Conservation (phyloP, 2,113 vertebrate species). For the Caloenas nicobarica region DNA sequence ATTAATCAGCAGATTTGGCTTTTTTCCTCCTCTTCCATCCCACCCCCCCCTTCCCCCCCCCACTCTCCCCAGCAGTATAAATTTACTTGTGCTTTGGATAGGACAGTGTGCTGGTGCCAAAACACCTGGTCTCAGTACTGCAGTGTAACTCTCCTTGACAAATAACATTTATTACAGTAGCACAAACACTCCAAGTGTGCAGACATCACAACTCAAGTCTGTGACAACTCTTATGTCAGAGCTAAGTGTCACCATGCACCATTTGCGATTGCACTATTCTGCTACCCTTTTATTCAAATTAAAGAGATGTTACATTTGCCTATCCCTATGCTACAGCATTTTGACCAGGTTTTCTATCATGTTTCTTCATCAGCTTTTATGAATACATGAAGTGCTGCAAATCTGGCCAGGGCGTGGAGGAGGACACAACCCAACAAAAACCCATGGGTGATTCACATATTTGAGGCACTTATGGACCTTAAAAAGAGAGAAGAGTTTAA, state of each 20-base stretch:
- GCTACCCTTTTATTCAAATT: background rate
- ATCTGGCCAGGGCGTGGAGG: background rate
- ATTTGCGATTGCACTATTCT: background rate
- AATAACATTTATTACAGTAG: background rate
- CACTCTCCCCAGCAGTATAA: background rate
- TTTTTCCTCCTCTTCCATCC: too few relatives aligned
- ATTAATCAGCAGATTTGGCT: background rate
- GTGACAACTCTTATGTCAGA: background rate
- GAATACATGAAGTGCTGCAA: background rate
- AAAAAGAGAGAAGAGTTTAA: background rate
- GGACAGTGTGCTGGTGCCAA: background rate
- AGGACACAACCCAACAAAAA: background rate
- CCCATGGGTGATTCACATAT: background rate
- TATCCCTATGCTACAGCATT: background rate
- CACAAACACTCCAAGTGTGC: accelerated
- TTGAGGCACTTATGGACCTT: constrained; percentile 6
- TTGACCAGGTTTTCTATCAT: background rate
- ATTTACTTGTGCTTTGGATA: background rate
- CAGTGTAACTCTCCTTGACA: background rate
- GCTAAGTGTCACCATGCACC: accelerated
- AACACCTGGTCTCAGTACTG: background rate
- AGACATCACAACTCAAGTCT: background rate
- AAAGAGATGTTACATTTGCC: background rate
- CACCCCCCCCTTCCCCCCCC: too few relatives aligned
- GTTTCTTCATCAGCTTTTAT: constrained; percentile 5